Percentiles rank a stretch among this genome's conserved stretches.
These are phyloP conservation scores for Nomada goodeniana DNA, from an alignment of 2,888 invertebrate genomes.

Conservation along the genomic window DNA sequence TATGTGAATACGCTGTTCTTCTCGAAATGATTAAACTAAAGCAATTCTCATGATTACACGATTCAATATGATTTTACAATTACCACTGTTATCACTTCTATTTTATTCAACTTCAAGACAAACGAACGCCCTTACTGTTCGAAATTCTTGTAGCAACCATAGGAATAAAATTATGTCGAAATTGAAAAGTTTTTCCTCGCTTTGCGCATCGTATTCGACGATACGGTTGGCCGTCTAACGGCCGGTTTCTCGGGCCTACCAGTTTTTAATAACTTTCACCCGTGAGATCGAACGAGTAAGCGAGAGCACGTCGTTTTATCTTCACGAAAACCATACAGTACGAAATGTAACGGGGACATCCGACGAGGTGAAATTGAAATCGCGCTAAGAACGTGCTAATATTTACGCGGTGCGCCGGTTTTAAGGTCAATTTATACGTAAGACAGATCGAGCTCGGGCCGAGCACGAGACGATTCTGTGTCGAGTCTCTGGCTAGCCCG, in stretches of 20 bases:
- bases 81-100: too few relatives aligned
- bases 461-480: too few relatives aligned
- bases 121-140: too few relatives aligned
- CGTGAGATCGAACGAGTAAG: constrained; percentile 4
- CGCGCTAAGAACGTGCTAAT: constrained; percentile 63
- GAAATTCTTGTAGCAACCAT: too few relatives aligned
- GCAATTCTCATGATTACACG: too few relatives aligned
- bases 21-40: too few relatives aligned
- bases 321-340: constrained; percentile 56
- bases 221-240: constrained; percentile 56
- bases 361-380: constrained; percentile 69
- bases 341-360: constrained; percentile 67
- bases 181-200: background rate
- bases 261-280: constrained; percentile 73
- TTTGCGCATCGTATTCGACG: constrained; percentile 13
- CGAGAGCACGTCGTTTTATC: constrained; percentile 58
- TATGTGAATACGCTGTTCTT: too few relatives aligned
- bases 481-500: too few relatives aligned
- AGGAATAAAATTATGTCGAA: background rate
- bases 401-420: constrained; percentile 43
- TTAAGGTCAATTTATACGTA: constrained; percentile 14
- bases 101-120: too few relatives aligned
- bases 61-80: background rate
- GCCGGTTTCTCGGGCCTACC: constrained; percentile 46
- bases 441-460: too few relatives aligned